Percentiles rank a stretch among this genome's conserved stretches.
phyloP scores from a whole-genome alignment of 2,113 vertebrate genomes.

The Mandrillus leucophaeus region DNA sequence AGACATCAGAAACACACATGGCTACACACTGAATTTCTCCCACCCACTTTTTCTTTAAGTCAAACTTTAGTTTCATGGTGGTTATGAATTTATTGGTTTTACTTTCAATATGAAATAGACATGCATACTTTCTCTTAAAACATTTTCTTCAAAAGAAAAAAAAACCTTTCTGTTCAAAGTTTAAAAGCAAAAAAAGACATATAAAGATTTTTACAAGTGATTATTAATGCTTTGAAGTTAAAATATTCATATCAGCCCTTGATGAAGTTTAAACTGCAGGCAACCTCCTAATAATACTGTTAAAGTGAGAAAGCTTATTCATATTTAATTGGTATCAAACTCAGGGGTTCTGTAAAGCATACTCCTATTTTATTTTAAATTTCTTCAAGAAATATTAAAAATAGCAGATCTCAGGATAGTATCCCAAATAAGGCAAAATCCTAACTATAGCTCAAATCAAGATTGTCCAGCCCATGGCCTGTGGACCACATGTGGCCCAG shows the following conservation, averaged over 20 bases:
- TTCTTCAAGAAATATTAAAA: conserved; percentile 57
- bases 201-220: conserved; percentile 55
- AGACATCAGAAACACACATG: neutral
- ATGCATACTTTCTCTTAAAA: conserved; percentile 44
- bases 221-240: conserved; percentile 71
- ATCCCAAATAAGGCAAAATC: conserved; percentile 5
- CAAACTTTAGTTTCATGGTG: neutral
- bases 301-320: conserved; percentile 69
- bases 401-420: neutral
- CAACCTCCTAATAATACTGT: conserved; percentile 53
- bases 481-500: too few species aligned
- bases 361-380: conserved; percentile 43
- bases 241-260: conserved; percentile 60
- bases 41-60: neutral
- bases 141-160: conserved; percentile 52
- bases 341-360: conserved; percentile 31
- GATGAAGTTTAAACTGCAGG: conserved; percentile 65
- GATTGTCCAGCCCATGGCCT: too few species aligned
- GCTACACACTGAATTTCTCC: neutral
- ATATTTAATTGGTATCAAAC: conserved; percentile 71
- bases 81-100: conserved; percentile 26
- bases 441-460: neutral
- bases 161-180: conserved; percentile 19
- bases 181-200: conserved; percentile 38
- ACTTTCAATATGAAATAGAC: conserved; percentile 44